A percentile compares a stretch with the other conserved stretches of the same genome.
phyloP scores from a whole-genome alignment of 2,797 vertebrate species.

The Oreochromis grahami region DNA sequence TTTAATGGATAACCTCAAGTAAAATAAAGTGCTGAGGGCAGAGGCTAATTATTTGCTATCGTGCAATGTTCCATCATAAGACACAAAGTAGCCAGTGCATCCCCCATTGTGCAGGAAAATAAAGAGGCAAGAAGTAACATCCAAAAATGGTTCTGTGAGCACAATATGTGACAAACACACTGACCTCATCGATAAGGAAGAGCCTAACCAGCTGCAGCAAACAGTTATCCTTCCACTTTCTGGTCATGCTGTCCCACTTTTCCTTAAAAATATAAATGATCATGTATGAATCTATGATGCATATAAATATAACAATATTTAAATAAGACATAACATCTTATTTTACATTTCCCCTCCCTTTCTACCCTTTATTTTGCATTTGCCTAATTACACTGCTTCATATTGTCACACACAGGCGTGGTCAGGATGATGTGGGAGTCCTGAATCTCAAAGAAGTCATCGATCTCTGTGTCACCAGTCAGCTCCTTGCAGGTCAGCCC shows the following conservation, averaged over 20 bases:
- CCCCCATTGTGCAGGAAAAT: background rate
- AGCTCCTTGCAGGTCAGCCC: slow-evolving; percentile 94
- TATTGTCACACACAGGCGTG: slow-evolving; percentile 86
- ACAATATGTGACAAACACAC: slow-evolving; percentile 1
- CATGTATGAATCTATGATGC: background rate
- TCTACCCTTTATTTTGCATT: background rate
- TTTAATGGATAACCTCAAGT: background rate
- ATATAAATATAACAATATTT: background rate
- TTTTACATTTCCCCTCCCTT: background rate
- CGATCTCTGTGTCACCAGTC: slow-evolving; percentile 94
- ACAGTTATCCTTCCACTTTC: slow-evolving; percentile 93
- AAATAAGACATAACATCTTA: background rate
- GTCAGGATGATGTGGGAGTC: slow-evolving; percentile 94
- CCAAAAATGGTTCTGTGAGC: background rate
- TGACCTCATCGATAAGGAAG: slow-evolving; percentile 88
- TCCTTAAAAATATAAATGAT: slow-evolving; percentile 74
- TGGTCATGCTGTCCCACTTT: slow-evolving; percentile 99
- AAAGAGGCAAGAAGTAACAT: background rate
- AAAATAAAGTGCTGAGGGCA: background rate
- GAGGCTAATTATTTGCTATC: background rate
- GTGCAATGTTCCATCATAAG: background rate
- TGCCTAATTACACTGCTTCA: background rate
- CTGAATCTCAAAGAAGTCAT: slow-evolving; percentile 97
- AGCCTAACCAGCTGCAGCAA: slow-evolving; percentile 89
- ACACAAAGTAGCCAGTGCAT: background rate